Evolutionary conservation across 1,140 invertebrate species (phyloP), one percentile per base, ranked within the genome.

Genomic region (Aphidius ervi): DNA sequence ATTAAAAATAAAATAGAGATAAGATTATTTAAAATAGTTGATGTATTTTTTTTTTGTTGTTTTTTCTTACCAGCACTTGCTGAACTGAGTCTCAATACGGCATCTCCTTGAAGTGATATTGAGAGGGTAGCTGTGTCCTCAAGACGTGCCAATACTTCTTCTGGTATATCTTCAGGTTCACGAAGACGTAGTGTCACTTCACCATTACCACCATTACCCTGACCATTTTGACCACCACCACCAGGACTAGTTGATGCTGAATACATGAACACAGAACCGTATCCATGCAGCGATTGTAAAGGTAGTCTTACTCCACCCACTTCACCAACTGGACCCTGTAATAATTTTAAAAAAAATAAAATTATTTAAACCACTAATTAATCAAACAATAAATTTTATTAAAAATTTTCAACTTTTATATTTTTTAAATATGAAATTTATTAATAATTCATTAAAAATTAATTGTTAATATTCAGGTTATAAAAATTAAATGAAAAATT

Each of bases 261-360:
- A 69, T 82, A 82, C 81, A 82, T 83, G 72, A 82, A 82, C 69
- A 83, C 81, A 59, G 82, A 81, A 67, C 78, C 77, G 71, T 79
- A 80, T 65, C 78, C 80, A 74, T 82, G 81, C 68, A 78, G 71
- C 61, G 80, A 82, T 64, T 82, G 80, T 64, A 82, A 66, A 42
- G 82, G 81, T 66, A 83, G 72, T 64, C 82, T 78, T 59, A 82
- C 80, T 62, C 81, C 81, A 60, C 81, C 79, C 66, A 82, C 80
- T 70, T 82, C 82, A 48, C 77, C 77, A 64, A 82, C 81, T 56
- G 80, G 75, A 71, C 81, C 79, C 81, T 80, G 70, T 49, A 73
- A 76, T 66, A 66, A 64, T 23, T 31, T 31, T 46, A 57, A 43
- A 56, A 20, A 53, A 46, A 6, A 59, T 57, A 67, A 65, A 41